Evolutionary conservation across 2,888 invertebrate species (phyloP), one percentile per base, ranked within the genome.

Genomic region (Apamea sordens): DNA sequence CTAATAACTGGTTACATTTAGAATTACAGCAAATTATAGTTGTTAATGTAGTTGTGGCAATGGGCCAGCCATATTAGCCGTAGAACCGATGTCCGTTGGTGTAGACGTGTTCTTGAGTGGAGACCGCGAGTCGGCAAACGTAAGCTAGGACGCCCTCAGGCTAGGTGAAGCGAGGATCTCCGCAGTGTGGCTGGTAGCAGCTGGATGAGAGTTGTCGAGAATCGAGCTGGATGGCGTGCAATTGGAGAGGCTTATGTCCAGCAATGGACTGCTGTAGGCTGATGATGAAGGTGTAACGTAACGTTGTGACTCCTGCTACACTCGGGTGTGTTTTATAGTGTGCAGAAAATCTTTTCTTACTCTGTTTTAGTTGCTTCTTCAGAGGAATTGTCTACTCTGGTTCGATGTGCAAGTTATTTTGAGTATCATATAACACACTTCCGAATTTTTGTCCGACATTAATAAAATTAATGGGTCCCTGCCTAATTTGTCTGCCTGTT

Each of bases 11-110:
- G 72, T 32, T 36, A 1, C 24, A 68, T 80, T 61, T 69, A 41
- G 28, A 73, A 81, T 75, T 63, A 75, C 68, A 72, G 64, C 44
- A 85, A 85, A 85, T 73, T 68, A 77, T 77, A 68, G 71, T 74
- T 69, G 50, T 56, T 56, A 24, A 24, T 24, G 24, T 56, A 56
- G 56, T 3, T 56, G 24, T 24, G 24, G 56, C 56, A 11, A 56
- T 56, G 24, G 10, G 24, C 24, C 3, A 24, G 56, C 24, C 24
- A 56, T 56, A 56, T 56, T 56, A 24, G 24, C 56, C 56, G 24
- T 56, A 56, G 56, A 56, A 56, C 3, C 0, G 10, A 56, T 56
- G 24, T 56, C 56, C 10, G 56, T 24, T 56, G 24, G 56, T 24
- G 56, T 56, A 10, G 56, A 56, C 8, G 10, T 56, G 10, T 56